Evolutionary conservation across 2,797 vertebrate species (phyloP), one percentile per base, ranked within the genome.

Genomic region (Galago senegalensis): DNA sequence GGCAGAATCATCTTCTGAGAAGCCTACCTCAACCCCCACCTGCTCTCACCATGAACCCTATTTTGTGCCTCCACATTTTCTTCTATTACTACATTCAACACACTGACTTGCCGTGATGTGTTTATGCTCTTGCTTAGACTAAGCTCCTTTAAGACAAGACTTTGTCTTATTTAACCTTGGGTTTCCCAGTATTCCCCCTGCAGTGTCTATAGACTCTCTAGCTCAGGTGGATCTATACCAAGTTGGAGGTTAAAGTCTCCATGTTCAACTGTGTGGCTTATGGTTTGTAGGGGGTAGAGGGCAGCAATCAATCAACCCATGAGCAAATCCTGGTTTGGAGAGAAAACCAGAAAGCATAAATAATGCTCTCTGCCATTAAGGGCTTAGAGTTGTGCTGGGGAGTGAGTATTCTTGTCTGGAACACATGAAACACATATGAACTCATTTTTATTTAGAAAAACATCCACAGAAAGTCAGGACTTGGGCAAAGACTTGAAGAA

Each of bases 401-500:
- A 80, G 61, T 14, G 31, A 76, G 40, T 20, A 3, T 73, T 89
- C 53, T 56, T 25, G 5, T 34, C 46, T 53, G 67, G 46, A 63
- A 46, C 18, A 53, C 40, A 53, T 5, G 14, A 16, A 14, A 53
- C 49, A 53, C 49, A 14, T 53, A 53, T 53, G 49, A 53, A 53
- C 49, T 53, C 49, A 53, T 53, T 53, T 53, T 49, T 46, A 31
- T 17, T 31, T 72, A 77, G 61, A 56, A 60, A 95, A 89, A 29
- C 31, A 21, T 79, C 27, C 31, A 21, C 0, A 25, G 75, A 81
- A 77, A 87, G 83, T 63, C 13, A 7, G 76, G 61, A 31, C 58
- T 58, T 86, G 76, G 76, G 58, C 75, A 81, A 73, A 81, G 86
- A 46, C 40, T 43, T 70, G 76, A 82, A 49, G 93, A 84, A 81